These are phyloP conservation scores for Dendrolimus houi DNA, from an alignment of 2,888 invertebrate genomes.

Conservation along the genomic window DNA sequence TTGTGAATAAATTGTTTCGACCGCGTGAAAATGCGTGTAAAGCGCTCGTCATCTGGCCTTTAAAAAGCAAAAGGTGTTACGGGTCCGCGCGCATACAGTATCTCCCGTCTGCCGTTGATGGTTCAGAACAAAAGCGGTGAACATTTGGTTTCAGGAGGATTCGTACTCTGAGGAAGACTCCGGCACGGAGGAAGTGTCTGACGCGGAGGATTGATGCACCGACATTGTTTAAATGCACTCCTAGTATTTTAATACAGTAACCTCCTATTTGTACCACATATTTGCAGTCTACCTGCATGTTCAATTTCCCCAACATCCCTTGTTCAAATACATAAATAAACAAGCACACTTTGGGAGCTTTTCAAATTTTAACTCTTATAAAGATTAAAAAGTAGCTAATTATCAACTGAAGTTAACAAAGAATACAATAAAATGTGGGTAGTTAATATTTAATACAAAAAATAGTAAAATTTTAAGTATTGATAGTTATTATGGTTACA, in stretches of 20 bases:
- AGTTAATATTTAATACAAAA: too few relatives aligned
- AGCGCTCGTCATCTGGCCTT: constrained; percentile 10
- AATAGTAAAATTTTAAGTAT: too few relatives aligned
- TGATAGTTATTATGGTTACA: too few relatives aligned
- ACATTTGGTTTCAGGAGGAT: constrained; percentile 72
- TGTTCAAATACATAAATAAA: too few relatives aligned
- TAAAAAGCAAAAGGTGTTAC: not conserved
- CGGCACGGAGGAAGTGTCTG: constrained; percentile 67
- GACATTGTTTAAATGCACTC: constrained; percentile 10
- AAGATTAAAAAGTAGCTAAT: too few relatives aligned
- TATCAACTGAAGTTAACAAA: too few relatives aligned
- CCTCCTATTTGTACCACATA: not conserved
- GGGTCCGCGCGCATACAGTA: constrained; percentile 29
- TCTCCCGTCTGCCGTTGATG: constrained; percentile 48
- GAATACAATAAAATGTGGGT: too few relatives aligned
- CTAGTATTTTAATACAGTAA: not conserved
- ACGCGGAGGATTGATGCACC: constrained; percentile 62
- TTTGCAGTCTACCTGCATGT: not conserved
- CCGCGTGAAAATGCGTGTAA: not conserved
- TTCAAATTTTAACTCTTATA: too few relatives aligned
- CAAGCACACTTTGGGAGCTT: too few relatives aligned
- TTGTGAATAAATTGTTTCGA: not conserved
- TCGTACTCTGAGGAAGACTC: constrained; percentile 70
- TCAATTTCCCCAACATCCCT: not conserved
- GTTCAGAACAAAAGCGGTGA: constrained; percentile 44